A percentile compares a stretch with the other conserved stretches of the same genome.
Conservation (phyloP, 1,140 invertebrate genomes). For the Tachypleus tridentatus region DNA sequence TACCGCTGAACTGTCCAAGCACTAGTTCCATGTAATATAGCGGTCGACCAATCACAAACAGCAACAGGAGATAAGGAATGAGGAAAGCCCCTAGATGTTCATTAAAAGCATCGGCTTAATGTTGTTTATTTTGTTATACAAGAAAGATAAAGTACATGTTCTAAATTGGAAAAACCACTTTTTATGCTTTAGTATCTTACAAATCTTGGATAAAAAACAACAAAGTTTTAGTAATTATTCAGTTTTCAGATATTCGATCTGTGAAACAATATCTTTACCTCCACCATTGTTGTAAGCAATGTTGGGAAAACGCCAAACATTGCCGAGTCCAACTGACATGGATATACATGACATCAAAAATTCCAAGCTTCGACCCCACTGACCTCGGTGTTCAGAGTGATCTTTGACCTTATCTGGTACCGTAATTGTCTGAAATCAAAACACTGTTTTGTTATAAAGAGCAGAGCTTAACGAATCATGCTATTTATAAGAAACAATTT, state of each 20-base stretch:
- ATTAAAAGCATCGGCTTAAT: slow-evolving; percentile 1
- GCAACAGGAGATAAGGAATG: slow-evolving; percentile 44
- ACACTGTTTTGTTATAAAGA: too few species aligned
- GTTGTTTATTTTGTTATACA: neutral
- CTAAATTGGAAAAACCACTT: too few species aligned
- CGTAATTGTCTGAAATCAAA: too few species aligned
- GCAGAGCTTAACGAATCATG: too few species aligned
- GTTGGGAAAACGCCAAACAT: slow-evolving; percentile 42
- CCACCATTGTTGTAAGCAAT: slow-evolving; percentile 35
- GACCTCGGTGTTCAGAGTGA: slow-evolving; percentile 15
- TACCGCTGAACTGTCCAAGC: slow-evolving; percentile 31
- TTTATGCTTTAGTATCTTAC: too few species aligned
- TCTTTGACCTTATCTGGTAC: too few species aligned
- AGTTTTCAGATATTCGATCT: too few species aligned
- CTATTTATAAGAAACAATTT: too few species aligned
- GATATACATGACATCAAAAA: slow-evolving; percentile 39
- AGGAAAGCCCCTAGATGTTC: slow-evolving; percentile 38
- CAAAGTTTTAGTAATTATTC: too few species aligned
- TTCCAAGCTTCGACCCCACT: slow-evolving; percentile 30
- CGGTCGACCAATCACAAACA: slow-evolving; percentile 43
- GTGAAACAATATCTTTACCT: slow-evolving; percentile 19
- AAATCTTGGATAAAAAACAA: too few species aligned
- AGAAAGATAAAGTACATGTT: too few species aligned
- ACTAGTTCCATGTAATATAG: slow-evolving; percentile 41
- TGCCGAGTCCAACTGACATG: slow-evolving; percentile 41